Base-by-base conservation (phyloP, 2,113 vertebrate genomes). In the Lampris incognitus region DNA sequence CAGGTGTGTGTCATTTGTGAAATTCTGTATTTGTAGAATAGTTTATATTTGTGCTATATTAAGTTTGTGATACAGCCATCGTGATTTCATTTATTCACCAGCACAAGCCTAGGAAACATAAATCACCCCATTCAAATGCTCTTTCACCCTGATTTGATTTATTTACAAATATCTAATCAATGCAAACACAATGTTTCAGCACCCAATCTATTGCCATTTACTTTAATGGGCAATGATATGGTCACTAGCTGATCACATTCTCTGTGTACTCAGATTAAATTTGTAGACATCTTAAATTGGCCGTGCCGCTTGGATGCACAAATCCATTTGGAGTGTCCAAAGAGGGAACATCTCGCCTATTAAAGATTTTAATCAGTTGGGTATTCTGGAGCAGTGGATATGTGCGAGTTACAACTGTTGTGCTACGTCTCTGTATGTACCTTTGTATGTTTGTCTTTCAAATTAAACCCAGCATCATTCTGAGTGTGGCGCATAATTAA, bases 271-370 rank as follows among this genome's bases (percentile, higher is more conserved):
- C 50, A 41, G 76, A 72, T 79, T 78, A 36, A 64, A 82, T 83
- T 89, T 84, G 69, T 62, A 55, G 74, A 76, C 39, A 55, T 49
- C 56, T 71, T 41, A 71, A 70, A 78, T 81, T 66, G 55, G 70
- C 48, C 0, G 42, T 38, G 41, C 59, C 3, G 79, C 78, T 71
- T 63, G 76, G 77, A 74, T 80, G 83, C 73, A 60, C 76, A 91
- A 57, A 89, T 85, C 85, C 72, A 89, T 87, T 83, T 82, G 69
- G 68, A 87, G 82, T 58, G 51, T 82, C 58, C 64, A 68, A 67
- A 84, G 54, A 67, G 76, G 74, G 88, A 87, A 79, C 60, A 78
- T 83, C 80, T 76, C 7, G 48, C 68, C 61, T 83, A 73, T 86
- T 88, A 83, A 87, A 80, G 76, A 79, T 83, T 76, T 4, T 81